Percentiles rank a stretch among this genome's conserved stretches.
phyloP scores from a whole-genome alignment of 1,140 invertebrate species.

The Maniola jurtina region DNA sequence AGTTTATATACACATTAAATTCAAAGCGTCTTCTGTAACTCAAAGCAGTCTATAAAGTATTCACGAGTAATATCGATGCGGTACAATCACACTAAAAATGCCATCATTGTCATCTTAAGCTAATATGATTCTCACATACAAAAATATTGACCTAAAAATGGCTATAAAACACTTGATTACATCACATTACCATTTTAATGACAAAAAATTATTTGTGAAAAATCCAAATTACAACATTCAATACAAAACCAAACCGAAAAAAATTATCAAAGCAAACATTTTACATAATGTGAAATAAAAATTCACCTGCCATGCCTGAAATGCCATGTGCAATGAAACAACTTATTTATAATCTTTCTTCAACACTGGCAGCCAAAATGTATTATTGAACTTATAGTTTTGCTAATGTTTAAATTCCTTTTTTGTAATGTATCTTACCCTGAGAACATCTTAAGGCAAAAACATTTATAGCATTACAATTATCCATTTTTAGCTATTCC shows the following conservation, averaged over 20 bases:
- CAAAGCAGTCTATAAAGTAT: slow-evolving; percentile 68
- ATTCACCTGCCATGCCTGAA: no score
- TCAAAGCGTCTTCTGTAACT: slow-evolving; percentile 67
- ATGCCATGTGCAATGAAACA: no score
- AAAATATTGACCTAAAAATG: slow-evolving; percentile 72
- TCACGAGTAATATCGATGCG: slow-evolving; percentile 53
- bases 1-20: slow-evolving; percentile 68
- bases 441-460: slow-evolving; percentile 29
- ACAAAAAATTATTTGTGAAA: neutral
- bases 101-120: slow-evolving; percentile 52
- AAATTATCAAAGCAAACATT: no score
- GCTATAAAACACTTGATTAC: slow-evolving; percentile 62
- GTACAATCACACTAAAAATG: slow-evolving; percentile 61
- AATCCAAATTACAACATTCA: neutral
- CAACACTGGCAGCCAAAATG: no score
- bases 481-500: slow-evolving; percentile 21
- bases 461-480: slow-evolving; percentile 19
- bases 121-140: slow-evolving; percentile 64
- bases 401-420: slow-evolving; percentile 1
- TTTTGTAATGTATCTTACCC: slow-evolving; percentile 22
- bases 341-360: no score
- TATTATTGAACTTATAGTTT: neutral
- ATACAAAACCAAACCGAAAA: neutral
- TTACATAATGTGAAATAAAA: no score
- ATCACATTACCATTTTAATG: slow-evolving; percentile 37